A percentile compares a stretch with the other conserved stretches of the same genome.
These are phyloP conservation scores for Galago senegalensis DNA, from an alignment of 2,797 vertebrate genomes.

Conservation along the genomic window DNA sequence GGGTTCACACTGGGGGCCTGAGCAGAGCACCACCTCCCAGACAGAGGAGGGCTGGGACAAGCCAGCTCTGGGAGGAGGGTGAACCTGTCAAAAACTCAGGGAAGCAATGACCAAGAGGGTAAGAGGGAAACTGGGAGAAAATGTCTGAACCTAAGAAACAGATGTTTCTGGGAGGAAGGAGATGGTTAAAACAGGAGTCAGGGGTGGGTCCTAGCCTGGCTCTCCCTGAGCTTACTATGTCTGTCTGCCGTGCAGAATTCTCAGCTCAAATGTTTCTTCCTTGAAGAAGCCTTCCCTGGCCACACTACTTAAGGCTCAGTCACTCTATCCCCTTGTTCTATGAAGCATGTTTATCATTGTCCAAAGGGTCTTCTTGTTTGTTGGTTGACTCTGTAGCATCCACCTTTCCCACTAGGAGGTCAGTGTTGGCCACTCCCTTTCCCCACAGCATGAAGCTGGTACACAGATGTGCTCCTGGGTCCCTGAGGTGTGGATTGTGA, in stretches of 20 bases:
- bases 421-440: background rate
- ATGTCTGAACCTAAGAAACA: background rate
- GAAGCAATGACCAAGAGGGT: background rate
- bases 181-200: background rate
- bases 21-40: background rate
- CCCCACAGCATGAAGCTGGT: background rate
- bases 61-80: background rate
- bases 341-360: too few species aligned
- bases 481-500: background rate
- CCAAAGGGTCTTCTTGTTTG: background rate
- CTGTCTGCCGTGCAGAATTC: background rate
- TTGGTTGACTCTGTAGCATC: background rate
- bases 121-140: background rate
- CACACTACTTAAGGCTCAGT: background rate
- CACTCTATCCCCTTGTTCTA: background rate
- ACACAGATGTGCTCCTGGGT: background rate
- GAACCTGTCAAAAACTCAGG: background rate
- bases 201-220: background rate
- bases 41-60: background rate
- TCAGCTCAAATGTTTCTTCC: background rate
- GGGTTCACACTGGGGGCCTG: too few species aligned
- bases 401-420: background rate
- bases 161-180: background rate
- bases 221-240: background rate
- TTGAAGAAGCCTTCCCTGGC: background rate